Evolutionary conservation across 92 coral and sea anemone genomes (phyloP).

Genomic region (Zoanthus solanderi): DNA sequence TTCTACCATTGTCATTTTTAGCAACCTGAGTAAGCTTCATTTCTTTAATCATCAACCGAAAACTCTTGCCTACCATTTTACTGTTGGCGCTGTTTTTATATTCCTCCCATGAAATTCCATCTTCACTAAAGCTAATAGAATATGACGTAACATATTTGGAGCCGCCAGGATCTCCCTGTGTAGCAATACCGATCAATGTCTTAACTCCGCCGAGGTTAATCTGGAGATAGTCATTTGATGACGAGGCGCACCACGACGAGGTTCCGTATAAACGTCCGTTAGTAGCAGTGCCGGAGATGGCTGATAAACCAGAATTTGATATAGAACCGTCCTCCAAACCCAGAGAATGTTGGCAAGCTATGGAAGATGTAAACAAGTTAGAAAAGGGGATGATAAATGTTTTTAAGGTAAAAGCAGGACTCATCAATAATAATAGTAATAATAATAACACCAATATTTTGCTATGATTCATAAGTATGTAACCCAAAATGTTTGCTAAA

Average conservation of each 20-base stretch:
- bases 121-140: neutral
- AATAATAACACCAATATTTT: too few relatives aligned
- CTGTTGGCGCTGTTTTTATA: too few relatives aligned
- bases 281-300: too few relatives aligned
- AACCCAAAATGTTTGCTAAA: too few relatives aligned
- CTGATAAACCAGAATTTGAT: neutral
- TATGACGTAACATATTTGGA: neutral
- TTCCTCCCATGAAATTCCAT: neutral
- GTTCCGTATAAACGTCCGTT: neutral
- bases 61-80: too few relatives aligned
- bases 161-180: constrained; percentile 8
- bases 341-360: neutral
- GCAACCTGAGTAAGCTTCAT: too few relatives aligned
- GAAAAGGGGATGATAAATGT: too few relatives aligned
- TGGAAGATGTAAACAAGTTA: neutral
- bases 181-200: neutral
- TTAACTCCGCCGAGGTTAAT: neutral
- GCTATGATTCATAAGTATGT: too few relatives aligned
- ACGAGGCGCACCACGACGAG: constrained; percentile 2
- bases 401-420: too few relatives aligned
- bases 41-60: too few relatives aligned
- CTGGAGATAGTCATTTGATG: neutral
- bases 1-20: too few relatives aligned
- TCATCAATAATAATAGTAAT: too few relatives aligned
- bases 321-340: neutral